Evolutionary conservation across 2,113 vertebrate genomes (phyloP), one percentile per base, ranked within the genome.

Genomic region (Elaphurus davidianus): DNA sequence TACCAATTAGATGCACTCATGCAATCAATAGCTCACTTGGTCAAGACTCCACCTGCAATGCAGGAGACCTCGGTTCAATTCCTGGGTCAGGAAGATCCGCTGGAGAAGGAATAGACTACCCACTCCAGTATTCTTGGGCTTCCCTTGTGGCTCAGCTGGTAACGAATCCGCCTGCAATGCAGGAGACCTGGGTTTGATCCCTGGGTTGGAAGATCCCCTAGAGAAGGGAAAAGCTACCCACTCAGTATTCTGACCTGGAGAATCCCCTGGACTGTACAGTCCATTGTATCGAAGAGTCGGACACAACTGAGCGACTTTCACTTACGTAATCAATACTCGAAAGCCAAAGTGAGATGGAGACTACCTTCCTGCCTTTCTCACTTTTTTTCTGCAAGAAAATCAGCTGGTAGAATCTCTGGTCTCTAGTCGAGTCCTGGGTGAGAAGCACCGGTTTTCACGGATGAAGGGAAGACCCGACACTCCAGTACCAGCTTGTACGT

Each of bases 401-500:
- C 55, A 10, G 13, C 67, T 27, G 57, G 64, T 0, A 79, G 19
- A 47, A 87, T 50, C 47, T 47, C 52, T 81, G 17, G 6, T 33
- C 50, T 95, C 36, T 25, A 79, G 12, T 25, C 19, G 0, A 54
- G 50, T 79, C 94, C 94, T 19, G 55, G 40, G 30, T 30, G 21
- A 79, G 40, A 64, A 54, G 74, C 23, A 36, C 16, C 30, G 9
- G 23, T 55, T 92, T 4, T 67, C 71, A 71, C 7, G 15, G 74
- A 15, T 27, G n/a, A 50, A 0, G 0, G 50, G 33, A 2, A 76
- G 67, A 78, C n/a, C 47, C 21, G 3, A 28, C 1, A 71, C 30
- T 54, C 50, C 5, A 84, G 43, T 27, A 40, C 27, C 25, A 21
- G 28, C 28, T 67, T 43, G 40, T 1, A 57, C 0, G 5, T 40